Conservation (phyloP, 1,140 invertebrate species). For the Zaprionus lachaisei region DNA sequence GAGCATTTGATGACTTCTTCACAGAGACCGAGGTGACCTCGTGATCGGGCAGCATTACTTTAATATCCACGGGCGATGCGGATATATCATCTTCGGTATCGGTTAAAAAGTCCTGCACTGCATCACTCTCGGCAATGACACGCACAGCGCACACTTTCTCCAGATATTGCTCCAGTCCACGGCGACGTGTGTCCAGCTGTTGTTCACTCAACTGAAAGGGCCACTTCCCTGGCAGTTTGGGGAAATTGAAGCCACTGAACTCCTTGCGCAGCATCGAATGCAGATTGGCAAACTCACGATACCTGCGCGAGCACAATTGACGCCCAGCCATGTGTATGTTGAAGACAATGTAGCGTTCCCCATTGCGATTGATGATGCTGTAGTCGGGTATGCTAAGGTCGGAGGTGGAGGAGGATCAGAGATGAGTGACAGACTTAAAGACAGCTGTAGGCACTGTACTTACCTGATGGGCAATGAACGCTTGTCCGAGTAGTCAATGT, state of each 20-base stretch:
- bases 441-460: slow-evolving; percentile 8
- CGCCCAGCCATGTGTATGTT: slow-evolving; percentile 99
- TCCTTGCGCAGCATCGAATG: slow-evolving; percentile 97
- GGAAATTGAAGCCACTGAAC: slow-evolving; percentile 98
- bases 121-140: slow-evolving; percentile 98
- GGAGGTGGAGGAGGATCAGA: neutral
- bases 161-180: slow-evolving; percentile 98
- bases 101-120: slow-evolving; percentile 98
- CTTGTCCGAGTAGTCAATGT: slow-evolving; percentile 99
- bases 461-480: slow-evolving; percentile 95
- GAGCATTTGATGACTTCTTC: slow-evolving; percentile 95
- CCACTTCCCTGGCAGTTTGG: slow-evolving; percentile 99
- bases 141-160: slow-evolving; percentile 99
- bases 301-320: slow-evolving; percentile 97
- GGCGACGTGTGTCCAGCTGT: slow-evolving; percentile 95
- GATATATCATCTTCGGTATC: slow-evolving; percentile 95
- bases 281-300: slow-evolving; percentile 97
- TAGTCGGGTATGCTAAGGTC: slow-evolving; percentile 95
- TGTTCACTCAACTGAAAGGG: slow-evolving; percentile 98
- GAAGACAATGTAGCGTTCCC: slow-evolving; percentile 97
- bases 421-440: neutral
- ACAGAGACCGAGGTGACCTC: slow-evolving; percentile 96
- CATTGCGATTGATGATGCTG: slow-evolving; percentile 90
- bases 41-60: slow-evolving; percentile 93
- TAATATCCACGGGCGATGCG: slow-evolving; percentile 95